phyloP scores from a whole-genome alignment of 2,888 invertebrate species.

The Harmothoe impar region DNA sequence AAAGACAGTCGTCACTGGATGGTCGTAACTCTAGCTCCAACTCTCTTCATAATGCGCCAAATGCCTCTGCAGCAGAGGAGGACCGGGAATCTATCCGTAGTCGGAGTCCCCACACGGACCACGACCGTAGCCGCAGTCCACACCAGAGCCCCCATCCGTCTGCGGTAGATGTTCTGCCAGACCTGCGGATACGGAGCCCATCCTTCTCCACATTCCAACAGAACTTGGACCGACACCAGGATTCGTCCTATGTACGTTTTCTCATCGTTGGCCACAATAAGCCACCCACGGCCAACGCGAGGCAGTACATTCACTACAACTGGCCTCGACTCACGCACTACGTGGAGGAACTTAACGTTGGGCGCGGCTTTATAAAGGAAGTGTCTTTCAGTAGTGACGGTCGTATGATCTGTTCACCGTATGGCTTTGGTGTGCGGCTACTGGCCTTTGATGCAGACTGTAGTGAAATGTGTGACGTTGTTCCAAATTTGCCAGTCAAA shows the following conservation, averaged over 20 bases:
- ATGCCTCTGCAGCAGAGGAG: too few species aligned
- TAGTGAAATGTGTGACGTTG: constrained; percentile 90
- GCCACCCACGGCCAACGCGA: not conserved
- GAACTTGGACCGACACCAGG: not conserved
- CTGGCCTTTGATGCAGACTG: constrained; percentile 91
- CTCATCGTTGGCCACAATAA: not conserved
- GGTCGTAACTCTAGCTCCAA: too few species aligned
- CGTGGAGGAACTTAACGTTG: constrained; percentile 93
- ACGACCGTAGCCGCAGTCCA: constrained; percentile 50
- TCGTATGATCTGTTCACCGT: constrained; percentile 94
- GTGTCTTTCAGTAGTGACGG: constrained; percentile 95
- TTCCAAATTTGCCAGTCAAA: constrained; percentile 85
- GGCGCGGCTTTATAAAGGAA: constrained; percentile 96
- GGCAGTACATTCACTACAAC: constrained; percentile 87
- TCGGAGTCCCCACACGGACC: not conserved
- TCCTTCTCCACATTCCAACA: not conserved
- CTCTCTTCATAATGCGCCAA: too few species aligned
- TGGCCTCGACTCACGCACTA: constrained; percentile 91
- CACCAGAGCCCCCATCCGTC: not conserved
- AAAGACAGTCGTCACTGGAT: too few species aligned
- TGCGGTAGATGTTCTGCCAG: not conserved
- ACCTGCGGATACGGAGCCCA: not conserved
- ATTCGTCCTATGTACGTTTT: not conserved
- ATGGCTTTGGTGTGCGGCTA: constrained; percentile 92
- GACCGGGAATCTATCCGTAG: too few species aligned